Percentiles rank a stretch among this genome's conserved stretches.
Conservation (phyloP, 2,113 vertebrate genomes). For the Calyptommatus sinebrachiatus region DNA sequence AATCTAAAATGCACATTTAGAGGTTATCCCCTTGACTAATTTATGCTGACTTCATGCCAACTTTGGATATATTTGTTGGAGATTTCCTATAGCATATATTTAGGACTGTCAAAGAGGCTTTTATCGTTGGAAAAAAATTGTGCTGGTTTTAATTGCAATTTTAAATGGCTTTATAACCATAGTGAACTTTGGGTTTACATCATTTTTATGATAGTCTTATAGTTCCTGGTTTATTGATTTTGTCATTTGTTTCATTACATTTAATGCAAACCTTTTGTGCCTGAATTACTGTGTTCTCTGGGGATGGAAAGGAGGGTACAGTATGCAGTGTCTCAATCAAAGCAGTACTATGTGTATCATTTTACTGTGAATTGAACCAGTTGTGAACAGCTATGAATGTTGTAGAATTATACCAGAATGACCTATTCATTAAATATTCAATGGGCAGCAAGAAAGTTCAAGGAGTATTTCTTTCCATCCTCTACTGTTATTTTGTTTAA, state of each 20-base stretch:
- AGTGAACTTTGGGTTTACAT: slow-evolving; percentile 78
- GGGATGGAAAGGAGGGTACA: slow-evolving; percentile 53
- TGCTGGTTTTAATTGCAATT: slow-evolving; percentile 80
- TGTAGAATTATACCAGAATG: slow-evolving; percentile 54
- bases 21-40: slow-evolving; percentile 66
- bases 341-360: slow-evolving; percentile 47
- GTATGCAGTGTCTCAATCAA: slow-evolving; percentile 42
- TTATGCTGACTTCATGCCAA: slow-evolving; percentile 69
- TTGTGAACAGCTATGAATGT: slow-evolving; percentile 43
- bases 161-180: slow-evolving; percentile 78
- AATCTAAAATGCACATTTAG: slow-evolving; percentile 56
- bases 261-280: slow-evolving; percentile 71
- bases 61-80: slow-evolving; percentile 76
- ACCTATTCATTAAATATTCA: slow-evolving; percentile 49
- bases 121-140: slow-evolving; percentile 71
- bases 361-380: slow-evolving; percentile 48
- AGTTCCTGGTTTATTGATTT: slow-evolving; percentile 79
- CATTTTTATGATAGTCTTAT: slow-evolving; percentile 77
- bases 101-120: slow-evolving; percentile 74
- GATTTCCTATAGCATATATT: slow-evolving; percentile 76
- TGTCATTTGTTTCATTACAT: slow-evolving; percentile 78
- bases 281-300: slow-evolving; percentile 43
- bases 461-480: neutral
- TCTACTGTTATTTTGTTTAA: neutral
- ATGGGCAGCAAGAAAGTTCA: slow-evolving; percentile 13